Percentiles rank a stretch among this genome's conserved stretches.
Evolutionary conservation across 2,797 vertebrate genomes (phyloP).

Genomic region (Thalassophryne amazonica): DNA sequence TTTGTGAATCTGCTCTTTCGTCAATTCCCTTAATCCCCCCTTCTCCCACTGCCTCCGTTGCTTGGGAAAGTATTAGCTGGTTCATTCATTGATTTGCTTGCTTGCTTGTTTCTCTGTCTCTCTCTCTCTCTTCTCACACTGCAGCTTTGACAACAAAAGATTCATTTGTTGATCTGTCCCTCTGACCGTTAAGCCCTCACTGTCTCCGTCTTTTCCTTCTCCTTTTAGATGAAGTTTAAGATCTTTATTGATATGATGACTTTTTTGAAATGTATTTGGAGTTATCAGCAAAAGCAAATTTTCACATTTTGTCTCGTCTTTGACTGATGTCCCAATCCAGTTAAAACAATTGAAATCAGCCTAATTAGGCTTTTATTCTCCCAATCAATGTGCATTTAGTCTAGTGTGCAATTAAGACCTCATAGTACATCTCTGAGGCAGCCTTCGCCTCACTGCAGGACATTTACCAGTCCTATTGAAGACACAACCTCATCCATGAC

Average conservation of each 20-base stretch:
- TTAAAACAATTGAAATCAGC: too few species aligned
- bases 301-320: too few species aligned
- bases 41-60: neutral
- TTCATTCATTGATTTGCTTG: constrained; percentile 34
- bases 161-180: constrained; percentile 30
- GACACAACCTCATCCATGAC: too few species aligned
- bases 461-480: too few species aligned
- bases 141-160: constrained; percentile 42
- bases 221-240: neutral
- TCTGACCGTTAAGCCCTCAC: constrained; percentile 7
- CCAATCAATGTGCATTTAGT: too few species aligned
- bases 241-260: neutral
- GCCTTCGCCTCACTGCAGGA: too few species aligned
- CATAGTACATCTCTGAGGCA: too few species aligned
- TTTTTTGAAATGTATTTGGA: too few species aligned
- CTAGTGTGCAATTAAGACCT: too few species aligned
- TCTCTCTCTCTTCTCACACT: constrained; percentile 24
- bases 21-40: constrained; percentile 23
- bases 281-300: too few species aligned
- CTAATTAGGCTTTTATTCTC: too few species aligned
- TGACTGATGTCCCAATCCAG: too few species aligned
- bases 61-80: constrained; percentile 21
- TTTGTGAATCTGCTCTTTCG: constrained; percentile 11
- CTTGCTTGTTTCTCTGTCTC: constrained; percentile 16
- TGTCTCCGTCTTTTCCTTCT: neutral